Evolutionary conservation across 2,113 vertebrate species (phyloP).

Genomic region (rabbit (Oryctolagus cuniculus)): DNA sequence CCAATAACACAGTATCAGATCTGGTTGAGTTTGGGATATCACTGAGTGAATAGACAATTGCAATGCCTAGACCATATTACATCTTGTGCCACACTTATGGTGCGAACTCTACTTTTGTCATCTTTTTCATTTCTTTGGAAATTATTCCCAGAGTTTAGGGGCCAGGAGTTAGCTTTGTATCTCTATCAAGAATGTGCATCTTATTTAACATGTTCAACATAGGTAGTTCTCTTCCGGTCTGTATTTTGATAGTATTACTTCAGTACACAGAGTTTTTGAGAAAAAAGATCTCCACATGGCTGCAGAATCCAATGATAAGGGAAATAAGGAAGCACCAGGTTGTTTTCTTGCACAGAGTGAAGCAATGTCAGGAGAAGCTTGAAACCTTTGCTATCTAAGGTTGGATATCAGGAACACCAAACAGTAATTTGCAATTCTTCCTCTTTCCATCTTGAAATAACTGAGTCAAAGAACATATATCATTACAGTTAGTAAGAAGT

Average conservation of each 20-base stretch:
- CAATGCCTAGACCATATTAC: background rate
- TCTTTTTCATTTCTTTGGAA: background rate
- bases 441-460: background rate
- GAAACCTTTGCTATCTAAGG: background rate
- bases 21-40: background rate
- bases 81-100: background rate
- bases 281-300: background rate
- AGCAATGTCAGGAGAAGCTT: background rate
- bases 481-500: slow-evolving; percentile 74
- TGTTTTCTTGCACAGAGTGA: background rate
- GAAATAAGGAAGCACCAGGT: background rate
- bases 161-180: background rate
- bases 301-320: slow-evolving; percentile 5
- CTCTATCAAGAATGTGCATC: background rate
- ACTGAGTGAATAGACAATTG: background rate
- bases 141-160: background rate
- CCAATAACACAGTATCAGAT: background rate
- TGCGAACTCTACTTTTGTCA: background rate
- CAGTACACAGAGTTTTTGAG: background rate
- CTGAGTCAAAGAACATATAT: slow-evolving; percentile 67
- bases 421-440: background rate
- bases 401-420: background rate
- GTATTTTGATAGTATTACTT: background rate
- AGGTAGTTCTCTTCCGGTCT: background rate
- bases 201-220: background rate